These are phyloP conservation scores for Elmis aenea DNA, from an alignment of 2,888 invertebrate species.

Conservation along the genomic window DNA sequence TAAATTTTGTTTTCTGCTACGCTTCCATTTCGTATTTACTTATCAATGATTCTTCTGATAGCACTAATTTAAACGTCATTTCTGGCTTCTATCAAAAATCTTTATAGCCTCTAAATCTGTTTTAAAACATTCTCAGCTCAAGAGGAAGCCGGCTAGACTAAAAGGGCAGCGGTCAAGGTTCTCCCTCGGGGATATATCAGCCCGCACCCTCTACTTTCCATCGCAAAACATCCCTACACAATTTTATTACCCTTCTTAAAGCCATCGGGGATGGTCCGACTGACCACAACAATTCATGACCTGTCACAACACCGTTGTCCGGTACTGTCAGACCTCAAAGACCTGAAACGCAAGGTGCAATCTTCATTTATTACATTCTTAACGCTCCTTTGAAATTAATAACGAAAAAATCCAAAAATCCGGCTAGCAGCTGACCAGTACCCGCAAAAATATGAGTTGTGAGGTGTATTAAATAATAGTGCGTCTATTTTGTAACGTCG, in stretches of 20 bases:
- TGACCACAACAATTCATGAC: constrained; percentile 29
- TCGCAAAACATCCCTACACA: constrained; percentile 2
- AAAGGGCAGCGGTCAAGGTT: constrained; percentile 32
- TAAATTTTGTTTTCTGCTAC: too few relatives aligned
- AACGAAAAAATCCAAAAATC: constrained; percentile 5
- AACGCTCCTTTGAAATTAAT: not conserved
- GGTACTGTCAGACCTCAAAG: constrained; percentile 16
- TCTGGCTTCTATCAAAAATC: too few relatives aligned
- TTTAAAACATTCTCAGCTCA: constrained; percentile 6
- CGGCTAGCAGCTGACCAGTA: constrained; percentile 17
- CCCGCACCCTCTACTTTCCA: constrained; percentile 17
- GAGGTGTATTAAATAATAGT: too few relatives aligned
- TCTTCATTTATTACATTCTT: constrained; percentile 11
- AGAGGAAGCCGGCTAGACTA: constrained; percentile 29
- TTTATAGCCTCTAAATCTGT: too few relatives aligned
- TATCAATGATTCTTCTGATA: too few relatives aligned
- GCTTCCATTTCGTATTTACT: too few relatives aligned
- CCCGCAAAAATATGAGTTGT: too few relatives aligned
- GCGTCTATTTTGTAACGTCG: constrained; percentile 10
- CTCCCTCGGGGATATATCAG: constrained; percentile 16
- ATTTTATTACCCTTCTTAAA: constrained; percentile 7
- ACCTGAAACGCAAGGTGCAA: constrained; percentile 21
- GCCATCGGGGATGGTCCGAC: constrained; percentile 14
- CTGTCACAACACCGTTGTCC: constrained; percentile 26
- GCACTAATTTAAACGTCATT: too few relatives aligned